Evolutionary conservation across 2,113 vertebrate genomes (phyloP).

Genomic region (Myxocyprinus asiaticus): DNA sequence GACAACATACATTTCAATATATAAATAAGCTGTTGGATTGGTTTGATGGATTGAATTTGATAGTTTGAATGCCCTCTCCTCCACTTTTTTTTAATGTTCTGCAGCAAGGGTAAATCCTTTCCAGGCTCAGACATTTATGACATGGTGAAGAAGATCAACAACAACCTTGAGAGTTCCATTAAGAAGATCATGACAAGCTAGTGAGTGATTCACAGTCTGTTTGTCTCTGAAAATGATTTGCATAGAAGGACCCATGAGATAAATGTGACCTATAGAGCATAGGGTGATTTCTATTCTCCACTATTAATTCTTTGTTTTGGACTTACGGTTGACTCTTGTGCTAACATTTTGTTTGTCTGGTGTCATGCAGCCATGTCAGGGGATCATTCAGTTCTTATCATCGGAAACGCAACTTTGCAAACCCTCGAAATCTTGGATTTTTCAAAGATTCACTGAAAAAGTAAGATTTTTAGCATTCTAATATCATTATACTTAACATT

Average conservation of each 20-base stretch:
- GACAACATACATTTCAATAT: too few relatives aligned
- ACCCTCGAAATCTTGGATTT: conserved; percentile 74
- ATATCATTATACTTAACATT: not conserved
- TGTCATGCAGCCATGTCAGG: conserved; percentile 64
- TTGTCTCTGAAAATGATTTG: not conserved
- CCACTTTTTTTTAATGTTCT: not conserved
- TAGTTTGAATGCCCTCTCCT: not conserved
- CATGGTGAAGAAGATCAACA: conserved; percentile 69
- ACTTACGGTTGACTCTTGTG: not conserved
- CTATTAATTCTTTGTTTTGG: not conserved
- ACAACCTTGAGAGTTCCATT: conserved; percentile 66
- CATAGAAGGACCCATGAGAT: not conserved
- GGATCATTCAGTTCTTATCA: conserved; percentile 77
- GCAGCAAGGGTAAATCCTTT: conserved; percentile 71
- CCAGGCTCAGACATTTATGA: conserved; percentile 72
- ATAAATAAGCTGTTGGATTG: too few relatives aligned
- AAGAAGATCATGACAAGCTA: conserved; percentile 60
- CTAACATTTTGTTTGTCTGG: conserved; percentile 3
- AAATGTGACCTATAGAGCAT: too few relatives aligned
- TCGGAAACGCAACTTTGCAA: conserved; percentile 72
- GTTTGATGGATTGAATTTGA: not conserved
- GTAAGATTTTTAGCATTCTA: conserved; percentile 58
- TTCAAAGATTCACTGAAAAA: conserved; percentile 69
- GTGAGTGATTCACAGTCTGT: conserved; percentile 57
- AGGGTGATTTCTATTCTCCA: too few relatives aligned